Evolutionary conservation across 2,888 invertebrate species (phyloP).

Genomic region (Archaeoteleia sp.): DNA sequence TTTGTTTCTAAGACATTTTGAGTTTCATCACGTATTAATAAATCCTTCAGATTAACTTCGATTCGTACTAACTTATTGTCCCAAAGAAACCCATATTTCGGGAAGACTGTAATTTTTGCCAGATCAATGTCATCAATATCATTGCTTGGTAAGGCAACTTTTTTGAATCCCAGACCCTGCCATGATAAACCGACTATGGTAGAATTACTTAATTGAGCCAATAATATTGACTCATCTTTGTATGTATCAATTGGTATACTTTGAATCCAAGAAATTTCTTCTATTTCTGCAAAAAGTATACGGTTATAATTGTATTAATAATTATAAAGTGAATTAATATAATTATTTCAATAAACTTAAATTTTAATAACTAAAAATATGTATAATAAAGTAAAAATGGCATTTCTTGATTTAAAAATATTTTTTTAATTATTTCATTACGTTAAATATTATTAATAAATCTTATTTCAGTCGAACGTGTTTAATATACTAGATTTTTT

Average conservation of each 20-base stretch:
- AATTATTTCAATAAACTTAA: too few relatives aligned
- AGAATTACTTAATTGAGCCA: constrained; percentile 70
- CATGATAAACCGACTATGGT: constrained; percentile 60
- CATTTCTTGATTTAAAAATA: too few relatives aligned
- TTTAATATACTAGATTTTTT: neutral
- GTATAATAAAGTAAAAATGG: too few relatives aligned
- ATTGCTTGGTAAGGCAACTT: constrained; percentile 49
- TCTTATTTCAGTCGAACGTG: neutral
- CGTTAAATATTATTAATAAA: too few relatives aligned
- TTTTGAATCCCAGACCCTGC: constrained; percentile 59
- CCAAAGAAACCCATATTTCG: constrained; percentile 62
- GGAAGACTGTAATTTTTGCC: constrained; percentile 57
- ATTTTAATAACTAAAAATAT: too few relatives aligned
- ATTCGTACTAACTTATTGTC: constrained; percentile 59
- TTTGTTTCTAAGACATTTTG: constrained; percentile 63
- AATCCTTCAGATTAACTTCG: constrained; percentile 61
- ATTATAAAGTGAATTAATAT: too few relatives aligned
- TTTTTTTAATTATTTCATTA: too few relatives aligned
- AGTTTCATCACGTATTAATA: constrained; percentile 66
- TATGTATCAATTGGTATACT: constrained; percentile 72
- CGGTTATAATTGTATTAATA: constrained; percentile 3
- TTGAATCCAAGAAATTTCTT: constrained; percentile 58
- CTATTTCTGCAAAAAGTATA: constrained; percentile 50
- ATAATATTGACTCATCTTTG: constrained; percentile 74
- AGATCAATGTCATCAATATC: constrained; percentile 57